Percentiles rank a stretch among this genome's conserved stretches.
These are phyloP conservation scores for Eupithecia centaureata DNA, from an alignment of 2,888 invertebrate genomes.

Conservation along the genomic window DNA sequence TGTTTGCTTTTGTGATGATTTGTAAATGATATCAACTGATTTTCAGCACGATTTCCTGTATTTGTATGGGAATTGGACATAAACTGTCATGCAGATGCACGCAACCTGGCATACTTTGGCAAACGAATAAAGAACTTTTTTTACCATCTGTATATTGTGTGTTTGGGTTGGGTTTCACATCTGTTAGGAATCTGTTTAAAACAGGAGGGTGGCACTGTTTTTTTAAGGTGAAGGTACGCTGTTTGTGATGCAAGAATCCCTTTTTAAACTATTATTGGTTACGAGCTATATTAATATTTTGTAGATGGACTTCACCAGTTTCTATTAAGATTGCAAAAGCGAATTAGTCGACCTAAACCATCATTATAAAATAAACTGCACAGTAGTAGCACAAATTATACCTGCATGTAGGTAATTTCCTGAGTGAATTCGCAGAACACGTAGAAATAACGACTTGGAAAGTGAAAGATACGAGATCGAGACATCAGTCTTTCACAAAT, in stretches of 20 bases:
- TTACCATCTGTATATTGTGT: not conserved
- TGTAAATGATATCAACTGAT: slow-evolving; percentile 7
- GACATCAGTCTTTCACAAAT: not conserved
- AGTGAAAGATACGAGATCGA: not conserved
- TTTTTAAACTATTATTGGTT: not conserved
- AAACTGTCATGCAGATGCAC: not conserved
- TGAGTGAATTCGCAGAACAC: not conserved
- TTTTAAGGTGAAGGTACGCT: not conserved
- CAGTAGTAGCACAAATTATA: not conserved
- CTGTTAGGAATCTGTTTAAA: not conserved
- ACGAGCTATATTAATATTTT: not conserved
- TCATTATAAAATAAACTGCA: not conserved
- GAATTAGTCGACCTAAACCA: not conserved
- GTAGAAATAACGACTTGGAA: not conserved
- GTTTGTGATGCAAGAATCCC: not conserved
- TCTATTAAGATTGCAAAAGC: not conserved
- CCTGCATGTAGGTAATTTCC: not conserved
- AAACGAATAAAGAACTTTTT: not conserved
- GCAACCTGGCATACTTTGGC: not conserved
- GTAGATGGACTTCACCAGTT: not conserved
- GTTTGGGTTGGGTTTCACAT: not conserved
- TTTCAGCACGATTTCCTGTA: slow-evolving; percentile 10
- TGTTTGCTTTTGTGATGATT: slow-evolving; percentile 16
- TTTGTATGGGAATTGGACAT: not conserved
- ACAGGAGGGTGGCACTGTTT: not conserved